phyloP scores from a whole-genome alignment of 2,797 vertebrate species.

The Mus caroli region DNA sequence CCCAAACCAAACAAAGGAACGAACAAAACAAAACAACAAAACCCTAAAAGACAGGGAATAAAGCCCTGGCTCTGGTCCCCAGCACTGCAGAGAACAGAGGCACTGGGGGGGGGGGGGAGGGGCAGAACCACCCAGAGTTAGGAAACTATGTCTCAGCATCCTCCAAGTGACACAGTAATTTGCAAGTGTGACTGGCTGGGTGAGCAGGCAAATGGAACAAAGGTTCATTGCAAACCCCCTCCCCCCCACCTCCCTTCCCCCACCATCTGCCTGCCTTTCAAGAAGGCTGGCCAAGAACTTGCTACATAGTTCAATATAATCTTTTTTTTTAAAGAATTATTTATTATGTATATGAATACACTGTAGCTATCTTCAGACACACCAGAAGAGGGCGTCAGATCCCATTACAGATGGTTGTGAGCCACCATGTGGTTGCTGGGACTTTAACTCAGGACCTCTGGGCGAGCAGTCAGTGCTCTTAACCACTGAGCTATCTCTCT shows the following conservation, averaged over 20 bases:
- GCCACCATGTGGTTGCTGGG: too few relatives aligned
- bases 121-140: not conserved
- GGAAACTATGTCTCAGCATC: not conserved
- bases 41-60: not conserved
- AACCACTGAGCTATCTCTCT: too few relatives aligned
- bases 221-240: not conserved
- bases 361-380: too few relatives aligned
- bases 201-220: not conserved
- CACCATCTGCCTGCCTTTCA: not conserved
- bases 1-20: not conserved
- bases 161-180: not conserved
- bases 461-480: too few relatives aligned
- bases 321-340: too few relatives aligned
- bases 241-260: rapidly evolving
- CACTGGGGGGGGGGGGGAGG: not conserved
- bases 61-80: not conserved
- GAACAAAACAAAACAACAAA: not conserved
- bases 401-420: too few relatives aligned
- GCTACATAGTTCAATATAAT: not conserved
- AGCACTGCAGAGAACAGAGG: not conserved
- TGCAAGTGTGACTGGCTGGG: not conserved
- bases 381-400: too few relatives aligned
- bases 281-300: not conserved
- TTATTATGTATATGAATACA: too few relatives aligned
- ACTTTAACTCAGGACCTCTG: too few relatives aligned